phyloP scores from a whole-genome alignment of 1,140 invertebrate genomes.

The Ridgeia piscesae region DNA sequence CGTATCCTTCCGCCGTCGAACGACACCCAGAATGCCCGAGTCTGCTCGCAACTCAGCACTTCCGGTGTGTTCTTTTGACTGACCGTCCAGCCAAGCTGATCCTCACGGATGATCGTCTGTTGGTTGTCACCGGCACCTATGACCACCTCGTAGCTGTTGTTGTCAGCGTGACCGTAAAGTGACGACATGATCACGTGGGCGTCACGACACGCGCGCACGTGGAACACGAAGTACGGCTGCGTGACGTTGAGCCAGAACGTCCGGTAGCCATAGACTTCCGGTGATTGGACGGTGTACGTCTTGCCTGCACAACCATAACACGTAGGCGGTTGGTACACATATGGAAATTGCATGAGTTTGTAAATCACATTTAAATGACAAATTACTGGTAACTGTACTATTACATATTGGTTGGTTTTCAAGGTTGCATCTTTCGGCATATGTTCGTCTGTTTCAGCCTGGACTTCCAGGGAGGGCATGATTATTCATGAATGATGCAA shows the following conservation, averaged over 20 bases:
- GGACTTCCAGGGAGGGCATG: too few relatives aligned
- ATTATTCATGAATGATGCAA: too few relatives aligned
- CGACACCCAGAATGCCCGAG: background rate
- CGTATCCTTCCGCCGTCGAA: background rate
- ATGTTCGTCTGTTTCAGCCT: too few relatives aligned
- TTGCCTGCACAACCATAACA: background rate
- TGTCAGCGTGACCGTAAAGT: background rate
- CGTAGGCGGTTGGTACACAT: background rate
- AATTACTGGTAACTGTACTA: background rate
- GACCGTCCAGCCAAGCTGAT: background rate
- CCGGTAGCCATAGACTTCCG: background rate
- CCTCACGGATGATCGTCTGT: background rate
- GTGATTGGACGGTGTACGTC: background rate
- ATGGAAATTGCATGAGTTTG: background rate
- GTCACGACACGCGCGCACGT: constrained; percentile 10
- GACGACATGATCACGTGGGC: constrained; percentile 11
- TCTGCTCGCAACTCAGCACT: background rate
- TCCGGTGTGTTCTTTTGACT: background rate
- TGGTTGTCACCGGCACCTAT: constrained; percentile 9
- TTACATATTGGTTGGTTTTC: too few relatives aligned
- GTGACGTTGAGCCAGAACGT: background rate
- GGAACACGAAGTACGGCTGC: background rate
- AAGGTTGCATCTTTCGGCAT: too few relatives aligned
- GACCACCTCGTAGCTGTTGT: constrained; percentile 4
- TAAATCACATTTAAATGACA: background rate